Evolutionary conservation across 2,113 vertebrate genomes (phyloP).

Genomic region (Malaclemys terrapin): DNA sequence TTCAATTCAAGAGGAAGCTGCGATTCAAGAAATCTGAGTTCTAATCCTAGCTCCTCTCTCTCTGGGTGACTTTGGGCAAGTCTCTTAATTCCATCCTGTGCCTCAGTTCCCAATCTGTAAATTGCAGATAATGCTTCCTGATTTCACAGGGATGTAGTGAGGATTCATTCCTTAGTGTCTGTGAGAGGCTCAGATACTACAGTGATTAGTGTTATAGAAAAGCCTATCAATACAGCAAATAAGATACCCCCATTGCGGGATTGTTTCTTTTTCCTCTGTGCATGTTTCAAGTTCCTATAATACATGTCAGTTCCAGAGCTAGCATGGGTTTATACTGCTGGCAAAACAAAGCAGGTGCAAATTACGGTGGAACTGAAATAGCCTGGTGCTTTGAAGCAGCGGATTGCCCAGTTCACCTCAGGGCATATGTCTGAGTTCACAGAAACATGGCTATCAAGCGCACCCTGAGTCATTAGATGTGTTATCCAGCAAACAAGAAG

Average conservation of each 20-base stretch:
- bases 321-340: conserved; percentile 83
- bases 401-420: conserved; percentile 85
- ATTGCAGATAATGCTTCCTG: neutral
- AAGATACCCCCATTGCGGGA: neutral
- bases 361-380: conserved; percentile 83
- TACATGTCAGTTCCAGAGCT: conserved; percentile 72
- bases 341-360: conserved; percentile 87
- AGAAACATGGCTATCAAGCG: conserved; percentile 81
- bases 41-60: neutral
- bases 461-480: conserved; percentile 83
- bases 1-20: neutral
- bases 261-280: conserved; percentile 59
- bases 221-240: neutral
- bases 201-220: neutral
- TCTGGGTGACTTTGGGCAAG: neutral
- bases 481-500: conserved; percentile 84
- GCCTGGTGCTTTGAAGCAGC: conserved; percentile 76
- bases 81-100: neutral
- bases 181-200: neutral
- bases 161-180: neutral
- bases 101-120: conserved; percentile 11
- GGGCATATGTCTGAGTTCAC: conserved; percentile 79
- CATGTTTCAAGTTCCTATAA: conserved; percentile 69
- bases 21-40: neutral
- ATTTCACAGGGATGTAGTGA: neutral